Percentiles rank a stretch among this genome's conserved stretches.
phyloP scores from a whole-genome alignment of 2,113 vertebrate genomes.

The Oryzias curvinotus region DNA sequence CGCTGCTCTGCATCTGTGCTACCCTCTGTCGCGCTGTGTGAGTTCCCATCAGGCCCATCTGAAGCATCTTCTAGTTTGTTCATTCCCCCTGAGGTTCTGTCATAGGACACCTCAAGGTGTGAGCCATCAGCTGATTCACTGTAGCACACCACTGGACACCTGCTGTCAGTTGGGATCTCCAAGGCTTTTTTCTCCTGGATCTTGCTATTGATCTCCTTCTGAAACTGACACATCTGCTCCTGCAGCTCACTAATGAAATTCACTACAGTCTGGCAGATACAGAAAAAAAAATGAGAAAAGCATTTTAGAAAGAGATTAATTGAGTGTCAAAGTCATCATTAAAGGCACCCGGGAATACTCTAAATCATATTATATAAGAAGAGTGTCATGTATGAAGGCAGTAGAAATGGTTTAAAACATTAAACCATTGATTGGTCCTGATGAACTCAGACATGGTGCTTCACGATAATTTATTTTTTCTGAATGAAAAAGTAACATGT shows the following conservation, averaged over 20 bases:
- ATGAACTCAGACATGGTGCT: no score
- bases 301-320: constrained; percentile 30
- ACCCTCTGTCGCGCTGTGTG: constrained; percentile 45
- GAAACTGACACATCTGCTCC: constrained; percentile 97
- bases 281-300: constrained; percentile 42
- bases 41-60: constrained; percentile 38
- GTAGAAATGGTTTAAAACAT: no score
- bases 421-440: no score
- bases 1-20: constrained; percentile 77
- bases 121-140: constrained; percentile 34
- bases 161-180: constrained; percentile 71
- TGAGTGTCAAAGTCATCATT: constrained; percentile 3
- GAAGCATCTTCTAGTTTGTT: constrained; percentile 41
- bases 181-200: constrained; percentile 89
- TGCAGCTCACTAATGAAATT: constrained; percentile 98
- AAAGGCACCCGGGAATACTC: no score
- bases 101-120: constrained; percentile 38
- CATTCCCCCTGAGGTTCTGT: constrained; percentile 53
- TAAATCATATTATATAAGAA: no score
- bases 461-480: not conserved
- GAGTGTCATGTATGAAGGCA: no score
- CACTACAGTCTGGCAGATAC: constrained; percentile 86
- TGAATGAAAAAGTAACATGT: not conserved
- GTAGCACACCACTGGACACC: constrained; percentile 44
- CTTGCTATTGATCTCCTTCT: constrained; percentile 93